Percentiles rank a stretch among this genome's conserved stretches.
These are phyloP conservation scores for Aphelenchoides avenae DNA, from an alignment of 1,140 invertebrate genomes.

Conservation along the genomic window DNA sequence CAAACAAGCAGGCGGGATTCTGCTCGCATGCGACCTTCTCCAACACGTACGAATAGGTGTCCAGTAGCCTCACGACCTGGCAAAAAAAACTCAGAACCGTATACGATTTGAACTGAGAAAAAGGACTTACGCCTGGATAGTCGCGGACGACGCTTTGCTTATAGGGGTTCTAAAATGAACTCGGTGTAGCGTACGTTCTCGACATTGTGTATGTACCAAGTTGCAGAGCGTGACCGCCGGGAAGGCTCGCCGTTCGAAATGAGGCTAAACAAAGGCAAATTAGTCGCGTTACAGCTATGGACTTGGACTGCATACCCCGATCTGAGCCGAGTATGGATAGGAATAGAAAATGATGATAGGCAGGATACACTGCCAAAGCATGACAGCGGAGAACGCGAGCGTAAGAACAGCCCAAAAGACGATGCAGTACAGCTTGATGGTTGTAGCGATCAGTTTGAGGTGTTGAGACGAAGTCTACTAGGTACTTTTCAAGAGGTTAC, in stretches of 20 bases:
- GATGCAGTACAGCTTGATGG: constrained; percentile 25
- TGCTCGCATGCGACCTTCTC: constrained; percentile 17
- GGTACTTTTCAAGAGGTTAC: too few species aligned
- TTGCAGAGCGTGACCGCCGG: constrained; percentile 40
- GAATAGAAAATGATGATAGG: constrained; percentile 38
- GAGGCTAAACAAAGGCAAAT: constrained; percentile 26
- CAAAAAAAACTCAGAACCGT: too few species aligned
- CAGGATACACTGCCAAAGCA: constrained; percentile 34
- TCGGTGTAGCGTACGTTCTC: too few species aligned
- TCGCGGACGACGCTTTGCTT: constrained; percentile 12
- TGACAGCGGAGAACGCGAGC: constrained; percentile 21
- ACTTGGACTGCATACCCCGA: constrained; percentile 25
- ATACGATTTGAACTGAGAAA: constrained; percentile 7
- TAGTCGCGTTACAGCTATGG: background rate
- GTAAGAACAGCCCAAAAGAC: constrained; percentile 38
- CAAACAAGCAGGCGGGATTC: constrained; percentile 15
- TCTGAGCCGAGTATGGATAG: constrained; percentile 31
- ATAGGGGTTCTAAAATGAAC: too few species aligned
- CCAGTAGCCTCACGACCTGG: constrained; percentile 23
- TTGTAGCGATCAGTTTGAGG: constrained; percentile 27
- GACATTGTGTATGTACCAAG: too few species aligned
- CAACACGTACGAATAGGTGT: constrained; percentile 32
- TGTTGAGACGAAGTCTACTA: too few species aligned
- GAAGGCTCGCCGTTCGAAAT: constrained; percentile 37
- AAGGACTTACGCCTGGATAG: constrained; percentile 14